Evolutionary conservation across 2,797 vertebrate genomes (phyloP).

Genomic region (Characodon lateralis): DNA sequence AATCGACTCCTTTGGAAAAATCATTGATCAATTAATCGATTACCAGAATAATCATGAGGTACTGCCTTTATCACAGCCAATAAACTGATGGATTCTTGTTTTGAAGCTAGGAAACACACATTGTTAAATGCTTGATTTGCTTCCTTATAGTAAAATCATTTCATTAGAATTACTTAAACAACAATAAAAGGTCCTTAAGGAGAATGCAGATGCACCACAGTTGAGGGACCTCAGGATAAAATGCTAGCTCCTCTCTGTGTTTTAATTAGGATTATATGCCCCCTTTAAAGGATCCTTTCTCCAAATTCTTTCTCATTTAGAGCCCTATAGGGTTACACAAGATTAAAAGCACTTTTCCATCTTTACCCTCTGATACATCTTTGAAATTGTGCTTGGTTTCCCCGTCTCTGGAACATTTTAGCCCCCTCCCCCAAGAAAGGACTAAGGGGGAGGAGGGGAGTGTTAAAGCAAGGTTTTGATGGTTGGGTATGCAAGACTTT

Average conservation of each 20-base stretch:
- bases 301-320: slow-evolving; percentile 71
- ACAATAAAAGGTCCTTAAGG: slow-evolving; percentile 54
- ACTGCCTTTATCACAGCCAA: background rate
- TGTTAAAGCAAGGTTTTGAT: slow-evolving; percentile 37
- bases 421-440: slow-evolving; percentile 57
- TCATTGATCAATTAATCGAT: background rate
- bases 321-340: slow-evolving; percentile 78
- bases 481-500: slow-evolving; percentile 42
- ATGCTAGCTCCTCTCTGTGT: slow-evolving; percentile 71
- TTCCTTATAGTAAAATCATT: slow-evolving; percentile 52
- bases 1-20: background rate
- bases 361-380: slow-evolving; percentile 75
- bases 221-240: slow-evolving; percentile 62
- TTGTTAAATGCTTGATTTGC: slow-evolving; percentile 49
- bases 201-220: slow-evolving; percentile 45
- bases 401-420: slow-evolving; percentile 79
- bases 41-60: background rate
- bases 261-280: slow-evolving; percentile 82
- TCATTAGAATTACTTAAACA: slow-evolving; percentile 61
- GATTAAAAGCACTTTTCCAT: slow-evolving; percentile 82
- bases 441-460: slow-evolving; percentile 49
- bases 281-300: slow-evolving; percentile 72
- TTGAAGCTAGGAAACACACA: slow-evolving; percentile 13
- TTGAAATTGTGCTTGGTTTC: slow-evolving; percentile 73
- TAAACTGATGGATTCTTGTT: slow-evolving; percentile 1